Evolutionary conservation across 2,797 vertebrate genomes (phyloP), one percentile per base, ranked within the genome.

Genomic region (Loris lydekkerianus): DNA sequence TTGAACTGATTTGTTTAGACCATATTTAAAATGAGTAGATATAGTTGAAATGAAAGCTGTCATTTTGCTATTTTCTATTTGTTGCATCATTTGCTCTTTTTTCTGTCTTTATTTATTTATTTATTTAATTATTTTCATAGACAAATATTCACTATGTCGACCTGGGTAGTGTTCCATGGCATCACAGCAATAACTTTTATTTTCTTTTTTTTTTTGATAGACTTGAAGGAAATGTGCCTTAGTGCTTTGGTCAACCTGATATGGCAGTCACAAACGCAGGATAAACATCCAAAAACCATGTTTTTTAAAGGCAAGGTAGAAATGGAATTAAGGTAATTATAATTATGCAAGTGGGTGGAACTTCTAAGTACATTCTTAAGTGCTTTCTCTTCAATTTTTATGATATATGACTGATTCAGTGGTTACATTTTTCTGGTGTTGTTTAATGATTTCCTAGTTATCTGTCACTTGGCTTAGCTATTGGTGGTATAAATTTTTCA

Each of bases 291-390:
- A 0, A 99, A 99, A 98, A 99, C 99, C 0, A 99, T 99, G 99
- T 99, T 99, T 98, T 99, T 99, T 77, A 99, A 99, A 98, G 99
- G 99, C 96, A 99, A 99, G 99, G 99, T 99, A 97, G 76, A 80
- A 25, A 72, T 93, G 49, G 58, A 69, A 65, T 91, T 43, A 56
- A 31, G 73, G 29, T 63, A 25, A 75, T 81, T 86, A 29, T 5
- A 46, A 0, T 92, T 92, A 53, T 56, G 21, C 61, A 23, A 65
- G 29, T 91, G 31, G 40, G 27, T 80, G 9, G 84, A 56, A 46
- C 73, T n/a, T 53, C 1, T 78, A 61, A 25, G 5, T 86, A 25
- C 0, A 65, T 15, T 86, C 29, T 77, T 92, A 70, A 82, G 34
- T 77, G 31, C 27, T 53, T 25, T 69, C 21, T 49, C 29, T 4